Evolutionary conservation across 2,888 invertebrate species (phyloP).

Genomic region (Diaprepes abbreviatus): DNA sequence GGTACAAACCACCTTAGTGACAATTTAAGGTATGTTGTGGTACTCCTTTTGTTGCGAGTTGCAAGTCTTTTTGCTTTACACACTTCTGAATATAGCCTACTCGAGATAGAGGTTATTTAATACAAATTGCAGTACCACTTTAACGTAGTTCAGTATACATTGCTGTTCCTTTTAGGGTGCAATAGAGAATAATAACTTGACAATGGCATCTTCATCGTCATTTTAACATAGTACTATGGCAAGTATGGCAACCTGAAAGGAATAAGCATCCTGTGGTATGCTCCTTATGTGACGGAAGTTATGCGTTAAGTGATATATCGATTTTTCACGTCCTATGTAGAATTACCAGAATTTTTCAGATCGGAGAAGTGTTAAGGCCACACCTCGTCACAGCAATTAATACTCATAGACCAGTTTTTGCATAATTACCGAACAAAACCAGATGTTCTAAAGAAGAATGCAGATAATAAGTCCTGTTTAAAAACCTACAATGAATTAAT

Average conservation of each 20-base stretch:
- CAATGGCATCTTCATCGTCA: constrained; percentile 59
- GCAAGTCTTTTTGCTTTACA: constrained; percentile 52
- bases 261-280: constrained; percentile 53
- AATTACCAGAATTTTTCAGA: constrained; percentile 52
- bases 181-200: constrained; percentile 56
- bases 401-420: constrained; percentile 50
- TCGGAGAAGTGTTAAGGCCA: constrained; percentile 51
- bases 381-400: constrained; percentile 51
- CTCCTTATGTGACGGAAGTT: constrained; percentile 55
- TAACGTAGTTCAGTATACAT: constrained; percentile 53
- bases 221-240: constrained; percentile 59
- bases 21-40: constrained; percentile 56
- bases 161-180: constrained; percentile 53
- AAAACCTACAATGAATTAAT: constrained; percentile 24
- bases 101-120: constrained; percentile 55
- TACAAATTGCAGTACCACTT: constrained; percentile 58
- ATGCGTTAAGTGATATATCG: constrained; percentile 50
- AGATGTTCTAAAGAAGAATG: constrained; percentile 9
- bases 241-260: constrained; percentile 54
- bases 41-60: constrained; percentile 41
- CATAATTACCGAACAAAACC: constrained; percentile 50
- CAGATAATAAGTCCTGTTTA: background rate
- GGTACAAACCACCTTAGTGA: constrained; percentile 55
- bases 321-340: constrained; percentile 52
- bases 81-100: constrained; percentile 55